These are phyloP conservation scores for Caenorhabditis brenneri DNA, from an alignment of 1,140 invertebrate species.

Conservation along the genomic window DNA sequence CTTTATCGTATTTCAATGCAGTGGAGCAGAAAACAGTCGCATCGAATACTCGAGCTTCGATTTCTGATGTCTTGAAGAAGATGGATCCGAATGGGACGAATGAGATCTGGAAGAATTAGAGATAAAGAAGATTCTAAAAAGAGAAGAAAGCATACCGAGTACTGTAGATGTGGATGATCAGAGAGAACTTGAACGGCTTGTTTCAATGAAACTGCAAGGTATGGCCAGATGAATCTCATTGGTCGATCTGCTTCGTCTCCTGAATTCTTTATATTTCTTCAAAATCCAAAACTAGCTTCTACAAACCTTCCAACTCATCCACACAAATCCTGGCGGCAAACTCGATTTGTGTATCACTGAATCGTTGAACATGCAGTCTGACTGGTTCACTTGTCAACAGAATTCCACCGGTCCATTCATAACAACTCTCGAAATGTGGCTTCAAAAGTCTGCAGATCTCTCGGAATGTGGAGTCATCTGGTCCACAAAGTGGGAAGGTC, in stretches of 20 bases:
- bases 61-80: slow-evolving; percentile 8
- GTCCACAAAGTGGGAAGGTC: slow-evolving; percentile 38
- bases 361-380: slow-evolving; percentile 38
- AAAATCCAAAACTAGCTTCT: not conserved
- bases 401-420: slow-evolving; percentile 45
- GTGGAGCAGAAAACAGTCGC: slow-evolving; percentile 20
- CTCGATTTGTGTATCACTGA: slow-evolving; percentile 32
- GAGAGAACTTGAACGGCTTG: not conserved
- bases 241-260: not conserved
- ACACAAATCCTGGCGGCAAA: slow-evolving; percentile 37
- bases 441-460: slow-evolving; percentile 43
- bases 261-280: not conserved
- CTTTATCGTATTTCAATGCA: slow-evolving; percentile 27
- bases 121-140: not conserved
- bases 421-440: slow-evolving; percentile 21
- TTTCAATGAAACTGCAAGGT: slow-evolving; percentile 29
- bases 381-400: slow-evolving; percentile 44
- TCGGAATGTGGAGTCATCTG: slow-evolving; percentile 34
- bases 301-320: slow-evolving; percentile 42
- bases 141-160: not conserved
- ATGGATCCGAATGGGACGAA: slow-evolving; percentile 41
- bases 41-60: slow-evolving; percentile 37
- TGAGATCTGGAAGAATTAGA: not conserved
- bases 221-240: slow-evolving; percentile 41
- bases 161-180: slow-evolving; percentile 16